Base-by-base conservation (phyloP, 1,140 invertebrate genomes). In the Hypothenemus hampei region DNA sequence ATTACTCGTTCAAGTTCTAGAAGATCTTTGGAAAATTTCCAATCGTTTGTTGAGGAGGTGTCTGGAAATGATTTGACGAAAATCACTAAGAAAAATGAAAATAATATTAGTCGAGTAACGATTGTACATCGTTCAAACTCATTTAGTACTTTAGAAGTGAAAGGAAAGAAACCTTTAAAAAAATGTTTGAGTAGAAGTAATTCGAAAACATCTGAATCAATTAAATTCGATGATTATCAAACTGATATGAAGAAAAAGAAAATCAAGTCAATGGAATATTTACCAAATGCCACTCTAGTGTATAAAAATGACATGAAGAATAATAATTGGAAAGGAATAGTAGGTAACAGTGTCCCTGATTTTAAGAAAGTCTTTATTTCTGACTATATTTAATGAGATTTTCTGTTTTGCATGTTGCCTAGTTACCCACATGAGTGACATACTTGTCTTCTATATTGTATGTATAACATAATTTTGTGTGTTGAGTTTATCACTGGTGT, bases 321-420 rank as follows among this genome's bases (percentile, higher is more conserved):
- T 35, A 48, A 55, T 18, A 40, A 53, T 65, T 70, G 46, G 65
- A 70, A 54, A 26, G 71, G 72, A n/a, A n/a, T n/a, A 43, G 70
- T 74, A 11, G 75, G 73, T 0, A 77, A 73, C 1, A 78, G 76
- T 35, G 75, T 70, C 16, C 76, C 76, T 0, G 77, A 78, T 62
- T 74, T 78, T 20, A 78, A 78, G 45, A 78, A 75, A 61, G 72
- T 78, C 20, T 78, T 78, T 51, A 73, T 78, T 43, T 76, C 75
- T 0, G 77, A 78, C 37, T 78, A 76, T 56, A 72, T 78, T 47
- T 78, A 54, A 8, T 15, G 35, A n/a, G n/a, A n/a, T n/a, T 37
- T 8, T 37, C n/a, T 37, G 8, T 37, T 37, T 13, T 16, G 35
- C 18, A 16, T 37, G 35, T 37, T 11, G 26, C n/a, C n/a, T n/a